These are phyloP conservation scores for Todus mexicanus DNA, from an alignment of 2,797 vertebrate species.

Conservation along the genomic window DNA sequence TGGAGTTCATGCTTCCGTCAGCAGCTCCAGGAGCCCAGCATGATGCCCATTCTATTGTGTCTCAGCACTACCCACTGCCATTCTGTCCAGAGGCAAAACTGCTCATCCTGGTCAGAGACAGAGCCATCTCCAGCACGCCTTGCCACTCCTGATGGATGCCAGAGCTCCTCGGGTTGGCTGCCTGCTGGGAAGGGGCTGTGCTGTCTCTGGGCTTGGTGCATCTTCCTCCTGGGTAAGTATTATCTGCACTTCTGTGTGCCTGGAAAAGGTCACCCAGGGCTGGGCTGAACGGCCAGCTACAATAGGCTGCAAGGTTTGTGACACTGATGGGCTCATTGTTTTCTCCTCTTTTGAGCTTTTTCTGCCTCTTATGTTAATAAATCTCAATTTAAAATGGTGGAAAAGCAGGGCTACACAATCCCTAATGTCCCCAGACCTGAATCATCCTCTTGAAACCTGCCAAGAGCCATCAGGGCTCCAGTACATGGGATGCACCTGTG, in stretches of 20 bases:
- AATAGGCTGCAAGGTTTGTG: not conserved
- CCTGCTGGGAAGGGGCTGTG: not conserved
- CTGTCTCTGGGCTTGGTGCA: not conserved
- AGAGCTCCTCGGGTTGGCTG: not conserved
- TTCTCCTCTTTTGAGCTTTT: not conserved
- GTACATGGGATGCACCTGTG: not conserved
- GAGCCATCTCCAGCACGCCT: not conserved
- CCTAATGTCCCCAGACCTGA: rapidly evolving
- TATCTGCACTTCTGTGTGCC: not conserved
- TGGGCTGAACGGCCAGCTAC: not conserved
- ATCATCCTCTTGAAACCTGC: not conserved
- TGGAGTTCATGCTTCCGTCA: not conserved
- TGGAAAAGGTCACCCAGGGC: not conserved
- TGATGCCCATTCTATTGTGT: not conserved
- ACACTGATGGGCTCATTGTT: not conserved
- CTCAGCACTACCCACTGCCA: not conserved
- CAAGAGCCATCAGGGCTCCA: not conserved
- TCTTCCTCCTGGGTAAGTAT: not conserved
- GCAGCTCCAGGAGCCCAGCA: not conserved
- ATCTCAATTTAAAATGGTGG: not conserved
- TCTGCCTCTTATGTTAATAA: not conserved
- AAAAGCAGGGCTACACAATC: not conserved
- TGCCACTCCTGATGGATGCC: not conserved
- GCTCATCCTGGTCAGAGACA: not conserved
- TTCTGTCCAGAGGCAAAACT: not conserved